These are phyloP conservation scores for Myotis vivesi DNA, from an alignment of 2,797 vertebrate species.

Conservation along the genomic window DNA sequence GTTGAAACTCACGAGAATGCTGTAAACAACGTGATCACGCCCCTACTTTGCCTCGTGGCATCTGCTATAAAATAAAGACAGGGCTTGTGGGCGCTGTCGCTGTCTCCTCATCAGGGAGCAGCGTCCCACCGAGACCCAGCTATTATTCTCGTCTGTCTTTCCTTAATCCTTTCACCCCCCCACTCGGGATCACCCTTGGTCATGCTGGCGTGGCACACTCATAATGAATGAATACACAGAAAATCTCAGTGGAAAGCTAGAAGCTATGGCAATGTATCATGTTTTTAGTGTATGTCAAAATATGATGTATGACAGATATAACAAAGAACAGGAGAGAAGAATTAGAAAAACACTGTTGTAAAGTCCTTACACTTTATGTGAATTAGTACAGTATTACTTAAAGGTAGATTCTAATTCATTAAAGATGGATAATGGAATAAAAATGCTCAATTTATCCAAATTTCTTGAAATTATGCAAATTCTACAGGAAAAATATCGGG, in stretches of 20 bases:
- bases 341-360: not conserved
- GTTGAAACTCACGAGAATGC: no score
- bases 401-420: not conserved
- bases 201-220: no score
- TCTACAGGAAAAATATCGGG: not conserved
- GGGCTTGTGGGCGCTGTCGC: no score
- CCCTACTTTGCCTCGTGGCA: no score
- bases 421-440: not conserved
- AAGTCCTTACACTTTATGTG: not conserved
- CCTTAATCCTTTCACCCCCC: no score
- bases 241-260: not conserved
- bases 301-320: accelerated
- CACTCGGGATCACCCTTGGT: no score
- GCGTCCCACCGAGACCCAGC: no score
- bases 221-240: not conserved
- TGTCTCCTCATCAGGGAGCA: no score
- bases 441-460: not conserved
- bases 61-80: no score
- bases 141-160: no score
- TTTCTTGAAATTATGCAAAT: not conserved
- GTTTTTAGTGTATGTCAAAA: not conserved
- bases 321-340: not conserved
- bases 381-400: not conserved
- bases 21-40: no score
- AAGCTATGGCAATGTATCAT: not conserved